Evolutionary conservation across 2,113 vertebrate genomes (phyloP).

Genomic region (human): DNA sequence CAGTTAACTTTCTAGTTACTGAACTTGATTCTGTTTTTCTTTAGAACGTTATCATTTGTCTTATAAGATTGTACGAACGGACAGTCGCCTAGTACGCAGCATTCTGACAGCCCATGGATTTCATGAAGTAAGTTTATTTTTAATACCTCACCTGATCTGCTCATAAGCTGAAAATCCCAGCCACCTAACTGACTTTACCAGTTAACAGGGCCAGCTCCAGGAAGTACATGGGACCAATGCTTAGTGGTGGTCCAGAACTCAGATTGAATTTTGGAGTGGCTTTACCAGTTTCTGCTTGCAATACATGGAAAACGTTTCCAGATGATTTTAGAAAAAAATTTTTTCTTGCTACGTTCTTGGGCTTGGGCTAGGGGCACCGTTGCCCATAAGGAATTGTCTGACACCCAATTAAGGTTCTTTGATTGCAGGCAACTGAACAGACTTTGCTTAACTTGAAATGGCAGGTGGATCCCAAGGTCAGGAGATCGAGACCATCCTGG

Average conservation of each 20-base stretch:
- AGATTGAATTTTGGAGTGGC: background rate
- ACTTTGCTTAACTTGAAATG: background rate
- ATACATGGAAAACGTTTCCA: background rate
- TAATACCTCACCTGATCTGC: background rate
- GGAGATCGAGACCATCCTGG: no score
- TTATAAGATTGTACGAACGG: conserved; percentile 97
- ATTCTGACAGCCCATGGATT: conserved; percentile 95
- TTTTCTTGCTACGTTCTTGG: conserved; percentile 3
- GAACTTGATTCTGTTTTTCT: conserved; percentile 59
- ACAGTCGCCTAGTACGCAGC: conserved; percentile 95
- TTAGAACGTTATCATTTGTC: conserved; percentile 93
- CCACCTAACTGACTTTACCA: background rate
- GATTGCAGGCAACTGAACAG: background rate
- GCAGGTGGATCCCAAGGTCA: no score
- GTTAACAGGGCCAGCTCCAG: background rate
- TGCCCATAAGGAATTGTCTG: background rate
- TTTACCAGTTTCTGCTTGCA: background rate
- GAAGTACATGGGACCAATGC: background rate
- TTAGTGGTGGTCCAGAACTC: background rate
- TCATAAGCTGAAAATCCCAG: conserved; percentile 29
- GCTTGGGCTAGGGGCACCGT: background rate
- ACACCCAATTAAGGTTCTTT: background rate
- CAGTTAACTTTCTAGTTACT: background rate
- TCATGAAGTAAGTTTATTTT: conserved; percentile 89
- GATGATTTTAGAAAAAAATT: background rate